Base-by-base conservation (phyloP, 1,140 invertebrate genomes). In the Chironomus tepperi region DNA sequence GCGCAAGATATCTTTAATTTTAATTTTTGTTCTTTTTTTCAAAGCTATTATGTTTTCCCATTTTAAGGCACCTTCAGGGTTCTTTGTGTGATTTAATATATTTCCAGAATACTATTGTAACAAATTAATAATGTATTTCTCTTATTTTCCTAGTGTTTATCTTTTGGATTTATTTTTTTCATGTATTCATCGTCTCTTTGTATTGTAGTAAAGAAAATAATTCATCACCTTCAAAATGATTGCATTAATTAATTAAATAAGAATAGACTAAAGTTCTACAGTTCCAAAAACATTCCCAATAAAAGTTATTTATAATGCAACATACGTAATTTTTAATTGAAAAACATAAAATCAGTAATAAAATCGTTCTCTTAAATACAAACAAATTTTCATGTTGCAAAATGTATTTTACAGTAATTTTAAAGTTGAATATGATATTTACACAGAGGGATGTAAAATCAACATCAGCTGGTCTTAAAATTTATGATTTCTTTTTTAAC, bases 1-100 rank as follows among this genome's bases (percentile, higher is more conserved):
- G 18, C 65, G 65, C 65, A 70, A 70, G 16, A 70, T 70, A 7
- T 10, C 12, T 70, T 70, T 70, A 70, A 70, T 70, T 70, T 70
- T 19, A 70, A 70, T 70, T 19, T 18, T 9, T 19, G 19, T 18
- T 18, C 19, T 34, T 5, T 2, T 9, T 70, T 70, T 70, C 15
- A 70, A 19, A 21, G 65, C 5, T 7, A 18, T 19, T 21, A 18
- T 19, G 19, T 10, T 70, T 70, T 21, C 65, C 12, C n/a, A 70
- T 70, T 70, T 70, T 19, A 15, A 10, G 24, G 15, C 47, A 57
- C 47, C 47, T 57, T 57, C 47, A 19, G 65, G 19, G 15, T 70
- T 2, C 12, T 19, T 16, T 70, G 0, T 10, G 6, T 19, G 16
- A 21, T n/a, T n/a, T n/a, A n/a, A n/a, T n/a, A n/a, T n/a, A n/a